Evolutionary conservation across 2,113 vertebrate genomes (phyloP), one percentile per base, ranked within the genome.

Genomic region (Anolis carolinensis): DNA sequence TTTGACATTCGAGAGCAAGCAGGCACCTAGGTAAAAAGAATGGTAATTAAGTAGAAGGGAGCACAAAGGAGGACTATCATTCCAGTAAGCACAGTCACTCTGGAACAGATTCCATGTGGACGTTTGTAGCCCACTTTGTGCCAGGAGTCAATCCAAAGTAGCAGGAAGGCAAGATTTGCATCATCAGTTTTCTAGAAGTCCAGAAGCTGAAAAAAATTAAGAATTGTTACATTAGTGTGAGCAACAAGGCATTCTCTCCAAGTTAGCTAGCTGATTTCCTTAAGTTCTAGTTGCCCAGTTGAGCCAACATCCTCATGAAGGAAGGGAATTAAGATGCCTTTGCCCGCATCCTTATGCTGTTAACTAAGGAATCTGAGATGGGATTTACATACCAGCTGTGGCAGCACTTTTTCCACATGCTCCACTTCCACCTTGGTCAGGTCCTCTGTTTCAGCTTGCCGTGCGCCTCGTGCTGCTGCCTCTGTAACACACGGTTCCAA

Each of bases 321-420:
- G 44, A 73, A 39, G 3, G 62, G 73, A 23, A 68, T 44, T 14
- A 72, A 76, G 36, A 48, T 65, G 68, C 87, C 50, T 39, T 48
- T 65, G 71, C 44, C 32, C 32, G 0, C 44, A 2, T 25, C 83
- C 36, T 27, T 1, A 1, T 25, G 30, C 62, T 65, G 21, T 20
- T 59, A 59, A 4, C 16, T 23, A 11, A 77, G 62, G 27, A 63
- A 62, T 76, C 16, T 7, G 63, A 5, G 2, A 0, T 39, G 67
- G 14, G 23, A 16, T 80, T 10, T 44, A 87, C 95, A 0, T 85
- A 97, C 97, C 96, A 97, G 87, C 93, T 97, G 97, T 0, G 97
- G 97, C 62, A 97, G 90, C 86, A 97, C 95, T 18, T 97, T 97
- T 91, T 97, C 97, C 88, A 97, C 67, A 0, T 97, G 96, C 0